Evolutionary conservation across 2,888 invertebrate species (phyloP), one percentile per base, ranked within the genome.

Genomic region (Lochmaea crataegi): DNA sequence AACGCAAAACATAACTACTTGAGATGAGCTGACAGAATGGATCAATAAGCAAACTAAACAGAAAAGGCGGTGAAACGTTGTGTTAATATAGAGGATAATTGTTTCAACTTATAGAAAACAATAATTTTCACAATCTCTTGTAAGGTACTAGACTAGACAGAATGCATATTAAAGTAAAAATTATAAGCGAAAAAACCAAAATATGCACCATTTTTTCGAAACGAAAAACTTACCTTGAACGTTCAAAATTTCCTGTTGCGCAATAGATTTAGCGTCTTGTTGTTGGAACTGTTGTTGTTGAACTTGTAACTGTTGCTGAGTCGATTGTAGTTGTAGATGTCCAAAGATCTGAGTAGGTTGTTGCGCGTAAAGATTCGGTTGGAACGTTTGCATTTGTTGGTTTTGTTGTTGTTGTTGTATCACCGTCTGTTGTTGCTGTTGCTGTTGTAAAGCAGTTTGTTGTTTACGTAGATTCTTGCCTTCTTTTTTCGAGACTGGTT

Each of bases 401-500:
- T 81, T 57, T 75, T 79, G 79, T 57, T 75, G 78, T 61, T 81
- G 82, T 69, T 85, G 84, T 77, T 86, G 86, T 38, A 53, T 51
- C 12, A 86, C 84, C 72, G 75, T 75, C 68, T 77, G 76, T 70
- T 81, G 80, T 48, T 78, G 79, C n/a, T 80, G 81, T 69, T 81
- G 81, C 70, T 79, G 76, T 69, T 76, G 78, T 74, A 83, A 81
- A 74, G 85, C 85, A 73, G 85, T 84, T 63, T 85, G 86, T 77
- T 87, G 87, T 80, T 94, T 94, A 80, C 93, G 90, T 75, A 91
- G 88, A 84, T 91, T 92, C 86, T 94, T 94, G 65, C 92, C 91
- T 84, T 94, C 94, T 85, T 94, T 94, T 85, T 95, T 94, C 66
- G 93, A 92, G 67, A 92, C 92, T 57, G 94, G 92, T 87, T 94